Evolutionary conservation across 1,140 invertebrate species (phyloP).

Genomic region (Glossosoma conforme): DNA sequence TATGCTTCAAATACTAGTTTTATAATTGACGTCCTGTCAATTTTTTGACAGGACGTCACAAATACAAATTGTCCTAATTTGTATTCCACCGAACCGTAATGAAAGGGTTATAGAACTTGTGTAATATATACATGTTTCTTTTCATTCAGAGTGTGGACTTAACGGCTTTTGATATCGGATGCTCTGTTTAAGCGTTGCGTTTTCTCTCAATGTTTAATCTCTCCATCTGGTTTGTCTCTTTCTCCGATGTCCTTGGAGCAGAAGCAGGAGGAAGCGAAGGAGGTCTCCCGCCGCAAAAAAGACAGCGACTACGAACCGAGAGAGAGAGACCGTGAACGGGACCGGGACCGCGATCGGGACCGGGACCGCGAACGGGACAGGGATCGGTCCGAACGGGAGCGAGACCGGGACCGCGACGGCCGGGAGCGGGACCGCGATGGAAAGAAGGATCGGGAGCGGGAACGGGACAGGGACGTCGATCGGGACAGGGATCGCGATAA

Average conservation of each 20-base stretch:
- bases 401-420: slow-evolving; percentile 52
- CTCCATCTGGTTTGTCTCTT: slow-evolving; percentile 9
- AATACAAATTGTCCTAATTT: too few relatives aligned
- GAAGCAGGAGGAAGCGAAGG: slow-evolving; percentile 61
- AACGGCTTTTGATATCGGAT: too few relatives aligned
- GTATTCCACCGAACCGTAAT: too few relatives aligned
- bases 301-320: slow-evolving; percentile 33
- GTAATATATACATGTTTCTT: too few relatives aligned
- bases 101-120: too few relatives aligned
- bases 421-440: slow-evolving; percentile 44
- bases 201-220: slow-evolving; percentile 3
- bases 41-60: too few relatives aligned
- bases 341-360: slow-evolving; percentile 34
- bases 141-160: too few relatives aligned
- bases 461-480: slow-evolving; percentile 39
- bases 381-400: slow-evolving; percentile 52
- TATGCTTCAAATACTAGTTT: too few relatives aligned
- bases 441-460: slow-evolving; percentile 30
- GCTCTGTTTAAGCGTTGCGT: too few relatives aligned
- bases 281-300: slow-evolving; percentile 39
- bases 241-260: slow-evolving; percentile 41
- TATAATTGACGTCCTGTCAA: too few relatives aligned
- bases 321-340: slow-evolving; percentile 38
- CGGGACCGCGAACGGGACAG: slow-evolving; percentile 48
- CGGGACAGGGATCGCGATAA: slow-evolving; percentile 40